phyloP scores from a whole-genome alignment of 2,888 invertebrate genomes.

The Heliconius hortense region DNA sequence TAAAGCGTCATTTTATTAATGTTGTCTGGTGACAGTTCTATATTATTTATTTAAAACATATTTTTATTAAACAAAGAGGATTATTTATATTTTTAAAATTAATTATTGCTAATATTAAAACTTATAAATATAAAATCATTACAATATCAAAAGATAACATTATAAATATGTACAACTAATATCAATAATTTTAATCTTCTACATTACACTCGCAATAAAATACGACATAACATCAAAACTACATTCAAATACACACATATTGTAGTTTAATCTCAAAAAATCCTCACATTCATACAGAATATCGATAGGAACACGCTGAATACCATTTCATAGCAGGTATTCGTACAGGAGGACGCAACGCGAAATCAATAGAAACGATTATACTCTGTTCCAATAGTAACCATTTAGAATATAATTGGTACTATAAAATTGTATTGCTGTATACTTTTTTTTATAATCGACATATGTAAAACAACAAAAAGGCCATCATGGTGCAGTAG shows the following conservation, averaged over 20 bases:
- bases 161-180: too few relatives aligned
- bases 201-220: background rate
- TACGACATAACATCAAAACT: background rate
- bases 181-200: too few relatives aligned
- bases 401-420: conserved; percentile 11
- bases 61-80: too few relatives aligned
- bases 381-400: conserved; percentile 11
- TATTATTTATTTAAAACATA: too few relatives aligned
- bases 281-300: background rate
- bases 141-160: too few relatives aligned
- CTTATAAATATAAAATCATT: too few relatives aligned
- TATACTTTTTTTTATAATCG: background rate
- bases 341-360: background rate
- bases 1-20: too few relatives aligned
- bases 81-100: too few relatives aligned
- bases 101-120: too few relatives aligned
- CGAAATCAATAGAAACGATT: conserved; percentile 18
- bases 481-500: too few relatives aligned
- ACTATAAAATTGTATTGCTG: conserved; percentile 1
- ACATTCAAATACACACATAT: background rate
- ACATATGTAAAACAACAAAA: background rate
- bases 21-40: too few relatives aligned
- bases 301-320: background rate
- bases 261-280: background rate
- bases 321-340: conserved; percentile 3